A percentile compares a stretch with the other conserved stretches of the same genome.
phyloP scores from a whole-genome alignment of 2,113 vertebrate genomes.

The Pomatostomus ruficeps region DNA sequence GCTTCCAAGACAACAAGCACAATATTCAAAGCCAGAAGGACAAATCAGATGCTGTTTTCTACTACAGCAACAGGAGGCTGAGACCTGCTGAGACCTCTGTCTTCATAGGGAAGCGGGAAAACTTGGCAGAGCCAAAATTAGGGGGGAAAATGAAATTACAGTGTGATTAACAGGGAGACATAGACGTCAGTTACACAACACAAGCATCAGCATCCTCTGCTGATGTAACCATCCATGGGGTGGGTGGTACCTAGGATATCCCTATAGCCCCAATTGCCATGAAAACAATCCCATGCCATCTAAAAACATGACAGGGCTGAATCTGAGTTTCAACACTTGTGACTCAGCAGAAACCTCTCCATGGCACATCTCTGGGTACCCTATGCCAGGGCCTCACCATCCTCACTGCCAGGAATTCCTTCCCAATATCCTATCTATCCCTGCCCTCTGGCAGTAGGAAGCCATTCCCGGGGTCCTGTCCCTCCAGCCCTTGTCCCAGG shows the following conservation, averaged over 20 bases:
- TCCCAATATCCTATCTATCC: rapidly evolving
- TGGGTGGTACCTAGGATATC: background rate
- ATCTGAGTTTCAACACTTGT: rapidly evolving
- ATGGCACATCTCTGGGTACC: background rate
- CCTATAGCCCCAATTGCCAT: background rate
- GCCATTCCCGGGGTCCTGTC: background rate
- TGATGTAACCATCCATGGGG: background rate
- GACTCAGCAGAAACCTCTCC: background rate
- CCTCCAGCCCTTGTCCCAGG: rapidly evolving
- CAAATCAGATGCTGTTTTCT: background rate
- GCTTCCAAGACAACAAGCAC: background rate
- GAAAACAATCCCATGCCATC: background rate
- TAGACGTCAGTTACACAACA: background rate
- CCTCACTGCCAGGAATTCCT: background rate
- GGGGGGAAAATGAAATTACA: background rate
- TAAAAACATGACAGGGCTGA: background rate
- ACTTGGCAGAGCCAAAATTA: background rate
- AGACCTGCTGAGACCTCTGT: background rate
- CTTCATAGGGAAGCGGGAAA: background rate
- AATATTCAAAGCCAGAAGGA: background rate
- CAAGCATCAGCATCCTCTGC: background rate
- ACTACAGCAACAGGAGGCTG: background rate
- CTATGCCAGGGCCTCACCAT: background rate
- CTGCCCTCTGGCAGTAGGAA: background rate
- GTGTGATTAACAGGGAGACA: background rate